phyloP scores from a whole-genome alignment of 2,113 vertebrate genomes.

The Bombycilla garrulus region DNA sequence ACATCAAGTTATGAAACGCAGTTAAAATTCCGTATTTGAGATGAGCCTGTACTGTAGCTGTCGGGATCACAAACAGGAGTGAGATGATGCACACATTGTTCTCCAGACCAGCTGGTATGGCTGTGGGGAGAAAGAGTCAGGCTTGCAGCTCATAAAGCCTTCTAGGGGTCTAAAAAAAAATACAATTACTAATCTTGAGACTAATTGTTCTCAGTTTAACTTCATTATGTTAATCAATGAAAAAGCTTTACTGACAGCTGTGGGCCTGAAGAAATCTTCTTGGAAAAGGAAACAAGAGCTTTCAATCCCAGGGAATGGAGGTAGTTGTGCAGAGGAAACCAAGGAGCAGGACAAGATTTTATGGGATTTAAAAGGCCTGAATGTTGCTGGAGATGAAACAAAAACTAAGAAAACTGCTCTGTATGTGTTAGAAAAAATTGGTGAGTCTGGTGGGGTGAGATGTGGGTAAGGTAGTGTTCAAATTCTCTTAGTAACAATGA shows the following conservation, averaged over 20 bases:
- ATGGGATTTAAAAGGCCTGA: not conserved
- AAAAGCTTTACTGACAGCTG: not conserved
- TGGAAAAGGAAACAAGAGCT: not conserved
- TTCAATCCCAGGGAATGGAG: not conserved
- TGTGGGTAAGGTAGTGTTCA: accelerated
- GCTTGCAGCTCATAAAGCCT: not conserved
- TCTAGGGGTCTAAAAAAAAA: not conserved
- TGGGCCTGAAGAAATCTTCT: not conserved
- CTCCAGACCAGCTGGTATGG: not conserved
- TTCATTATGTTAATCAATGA: not conserved
- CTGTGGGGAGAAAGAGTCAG: not conserved
- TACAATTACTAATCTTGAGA: not conserved
- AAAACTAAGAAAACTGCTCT: not conserved
- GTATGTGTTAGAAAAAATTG: not conserved
- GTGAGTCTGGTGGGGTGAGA: not conserved
- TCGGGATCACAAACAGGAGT: not conserved
- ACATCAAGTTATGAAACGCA: not conserved
- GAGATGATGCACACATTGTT: not conserved
- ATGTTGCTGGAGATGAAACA: not conserved
- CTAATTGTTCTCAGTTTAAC: not conserved
- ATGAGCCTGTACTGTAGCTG: not conserved
- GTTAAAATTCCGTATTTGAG: not conserved
- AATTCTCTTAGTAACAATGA: not conserved
- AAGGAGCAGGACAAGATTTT: not conserved
- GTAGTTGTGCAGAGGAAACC: not conserved